phyloP scores from a whole-genome alignment of 1,140 invertebrate genomes.

The Spodoptera frugiperda region DNA sequence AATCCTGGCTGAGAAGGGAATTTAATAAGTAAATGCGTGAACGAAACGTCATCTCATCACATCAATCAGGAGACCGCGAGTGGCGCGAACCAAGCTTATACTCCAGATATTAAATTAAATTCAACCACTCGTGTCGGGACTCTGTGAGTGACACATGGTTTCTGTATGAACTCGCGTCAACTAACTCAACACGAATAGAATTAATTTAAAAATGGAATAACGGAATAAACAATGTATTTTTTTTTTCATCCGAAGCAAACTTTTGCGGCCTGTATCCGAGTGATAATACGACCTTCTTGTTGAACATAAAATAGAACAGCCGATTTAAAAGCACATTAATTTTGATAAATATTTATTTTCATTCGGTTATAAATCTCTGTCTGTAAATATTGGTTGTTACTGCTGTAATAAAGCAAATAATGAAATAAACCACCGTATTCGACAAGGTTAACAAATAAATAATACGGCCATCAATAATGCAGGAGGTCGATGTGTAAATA shows the following conservation, averaged over 20 bases:
- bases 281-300: neutral
- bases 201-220: neutral
- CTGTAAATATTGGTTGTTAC: neutral
- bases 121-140: constrained; percentile 47
- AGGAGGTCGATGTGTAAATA: constrained; percentile 18
- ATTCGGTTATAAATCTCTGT: too few species aligned
- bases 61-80: constrained; percentile 41
- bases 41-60: constrained; percentile 46
- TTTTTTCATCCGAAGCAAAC: neutral
- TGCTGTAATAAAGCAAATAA: neutral
- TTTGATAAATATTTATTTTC: too few species aligned
- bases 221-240: neutral
- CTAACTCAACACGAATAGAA: neutral
- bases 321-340: too few species aligned
- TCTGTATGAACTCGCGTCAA: constrained; percentile 29
- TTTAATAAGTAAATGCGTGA: constrained; percentile 46
- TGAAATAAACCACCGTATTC: neutral
- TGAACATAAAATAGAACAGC: neutral
- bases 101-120: constrained; percentile 49
- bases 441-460: neutral
- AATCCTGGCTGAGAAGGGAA: constrained; percentile 37
- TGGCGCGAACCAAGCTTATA: neutral
- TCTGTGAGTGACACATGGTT: constrained; percentile 36
- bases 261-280: too few species aligned
- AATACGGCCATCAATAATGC: constrained; percentile 4